These are phyloP conservation scores for Zoanthus solanderi DNA, from an alignment of 92 coral and sea anemone species.

Conservation along the genomic window DNA sequence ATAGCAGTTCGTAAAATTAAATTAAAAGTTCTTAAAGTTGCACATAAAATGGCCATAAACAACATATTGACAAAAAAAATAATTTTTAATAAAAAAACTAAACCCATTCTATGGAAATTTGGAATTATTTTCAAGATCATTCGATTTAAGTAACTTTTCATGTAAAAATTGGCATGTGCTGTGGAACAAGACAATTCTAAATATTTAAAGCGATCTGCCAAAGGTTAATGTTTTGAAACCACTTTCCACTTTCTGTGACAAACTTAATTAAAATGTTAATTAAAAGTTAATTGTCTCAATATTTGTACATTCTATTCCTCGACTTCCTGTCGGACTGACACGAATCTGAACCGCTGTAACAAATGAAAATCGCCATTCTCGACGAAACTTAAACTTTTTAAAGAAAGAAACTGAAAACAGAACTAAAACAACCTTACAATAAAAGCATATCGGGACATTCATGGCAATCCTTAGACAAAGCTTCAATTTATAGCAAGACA, in stretches of 20 bases:
- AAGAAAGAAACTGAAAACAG: not conserved
- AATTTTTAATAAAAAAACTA: too few relatives aligned
- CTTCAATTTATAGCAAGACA: too few relatives aligned
- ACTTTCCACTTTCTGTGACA: not conserved
- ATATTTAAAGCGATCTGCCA: not conserved
- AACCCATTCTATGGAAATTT: too few relatives aligned
- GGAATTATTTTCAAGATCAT: too few relatives aligned
- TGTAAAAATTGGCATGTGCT: not conserved
- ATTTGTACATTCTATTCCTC: too few relatives aligned
- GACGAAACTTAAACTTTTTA: not conserved
- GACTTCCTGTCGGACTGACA: constrained; percentile 7
- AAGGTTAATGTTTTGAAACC: not conserved
- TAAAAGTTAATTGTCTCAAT: not conserved
- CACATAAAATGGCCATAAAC: not conserved
- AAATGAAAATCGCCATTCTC: not conserved
- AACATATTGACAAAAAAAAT: not conserved
- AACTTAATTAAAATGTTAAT: not conserved
- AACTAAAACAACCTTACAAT: not conserved
- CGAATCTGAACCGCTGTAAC: not conserved
- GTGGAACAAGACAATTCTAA: not conserved
- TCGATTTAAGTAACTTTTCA: too few relatives aligned
- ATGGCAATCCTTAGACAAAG: too few relatives aligned
- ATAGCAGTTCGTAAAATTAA: too few relatives aligned
- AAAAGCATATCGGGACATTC: not conserved
- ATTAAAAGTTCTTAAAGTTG: too few relatives aligned